phyloP scores from a whole-genome alignment of 2,797 vertebrate species.

The Oophaga sylvatica region DNA sequence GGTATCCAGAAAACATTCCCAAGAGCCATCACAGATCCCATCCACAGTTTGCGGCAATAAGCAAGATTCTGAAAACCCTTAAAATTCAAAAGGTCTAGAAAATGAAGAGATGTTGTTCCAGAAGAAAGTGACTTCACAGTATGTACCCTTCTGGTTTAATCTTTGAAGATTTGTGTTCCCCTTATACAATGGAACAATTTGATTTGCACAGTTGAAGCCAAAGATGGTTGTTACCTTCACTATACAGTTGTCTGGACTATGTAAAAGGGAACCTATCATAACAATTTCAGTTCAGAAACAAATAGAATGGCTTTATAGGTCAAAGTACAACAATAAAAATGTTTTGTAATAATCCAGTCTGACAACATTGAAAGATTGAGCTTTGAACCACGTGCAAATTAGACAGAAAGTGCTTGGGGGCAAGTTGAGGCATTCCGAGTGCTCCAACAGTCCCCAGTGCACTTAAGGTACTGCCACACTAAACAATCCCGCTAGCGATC shows the following conservation, averaged over 20 bases:
- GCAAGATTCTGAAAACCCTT: not conserved
- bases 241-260: no score
- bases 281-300: no score
- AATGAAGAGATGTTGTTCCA: not conserved
- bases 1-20: not conserved
- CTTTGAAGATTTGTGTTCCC: not conserved
- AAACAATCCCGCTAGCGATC: no score
- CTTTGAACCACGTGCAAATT: no score
- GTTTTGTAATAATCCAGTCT: no score
- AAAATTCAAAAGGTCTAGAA: not conserved
- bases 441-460: no score
- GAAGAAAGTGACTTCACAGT: not conserved
- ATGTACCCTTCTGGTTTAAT: not conserved
- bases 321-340: not conserved
- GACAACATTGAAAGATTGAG: no score
- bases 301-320: not conserved
- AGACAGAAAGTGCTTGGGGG: no score
- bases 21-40: not conserved
- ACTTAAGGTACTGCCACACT: no score
- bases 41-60: not conserved
- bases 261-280: no score
- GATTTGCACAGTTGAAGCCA: not conserved
- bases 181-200: not conserved
- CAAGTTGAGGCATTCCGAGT: no score
- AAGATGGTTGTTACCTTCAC: no score